Conservation (phyloP, 2,888 invertebrate genomes). For the Creontiades dilutus region DNA sequence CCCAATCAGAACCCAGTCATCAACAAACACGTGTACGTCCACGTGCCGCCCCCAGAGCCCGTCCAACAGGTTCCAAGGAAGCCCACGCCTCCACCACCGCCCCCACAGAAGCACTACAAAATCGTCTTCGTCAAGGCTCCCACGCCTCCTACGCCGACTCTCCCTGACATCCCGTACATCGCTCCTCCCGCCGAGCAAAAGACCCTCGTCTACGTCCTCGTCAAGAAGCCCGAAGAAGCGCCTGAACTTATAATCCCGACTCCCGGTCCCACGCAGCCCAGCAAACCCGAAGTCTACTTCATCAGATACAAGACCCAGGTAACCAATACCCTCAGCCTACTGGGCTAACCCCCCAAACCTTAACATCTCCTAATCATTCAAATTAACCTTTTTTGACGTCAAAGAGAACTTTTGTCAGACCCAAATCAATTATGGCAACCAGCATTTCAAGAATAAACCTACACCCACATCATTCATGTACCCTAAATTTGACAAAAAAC, state of each 20-base stretch:
- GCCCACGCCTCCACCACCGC: slow-evolving; percentile 79
- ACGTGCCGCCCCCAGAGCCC: slow-evolving; percentile 91
- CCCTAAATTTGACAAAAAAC: too few species aligned
- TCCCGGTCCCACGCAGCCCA: slow-evolving; percentile 90
- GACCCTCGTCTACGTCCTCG: slow-evolving; percentile 91
- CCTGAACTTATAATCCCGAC: slow-evolving; percentile 89
- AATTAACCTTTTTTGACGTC: too few species aligned
- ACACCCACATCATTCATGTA: too few species aligned
- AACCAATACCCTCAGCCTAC: slow-evolving; percentile 74
- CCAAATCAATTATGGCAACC: too few species aligned
- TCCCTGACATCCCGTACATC: slow-evolving; percentile 80
- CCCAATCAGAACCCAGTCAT: slow-evolving; percentile 86
- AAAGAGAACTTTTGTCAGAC: too few species aligned
- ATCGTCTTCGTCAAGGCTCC: slow-evolving; percentile 90
- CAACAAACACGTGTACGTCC: slow-evolving; percentile 94
- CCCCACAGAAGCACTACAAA: slow-evolving; percentile 90
- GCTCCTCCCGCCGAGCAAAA: slow-evolving; percentile 93
- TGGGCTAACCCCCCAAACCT: too few species aligned
- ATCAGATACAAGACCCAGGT: slow-evolving; percentile 93
- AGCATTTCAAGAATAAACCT: too few species aligned
- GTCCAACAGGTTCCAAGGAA: slow-evolving; percentile 83
- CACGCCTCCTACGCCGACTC: slow-evolving; percentile 80
- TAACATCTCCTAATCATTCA: too few species aligned
- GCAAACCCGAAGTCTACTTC: slow-evolving; percentile 94
- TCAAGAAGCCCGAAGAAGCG: slow-evolving; percentile 92